Percentiles rank a stretch among this genome's conserved stretches.
These are phyloP conservation scores for Cosmia pyralina DNA, from an alignment of 2,888 invertebrate genomes.

Conservation along the genomic window DNA sequence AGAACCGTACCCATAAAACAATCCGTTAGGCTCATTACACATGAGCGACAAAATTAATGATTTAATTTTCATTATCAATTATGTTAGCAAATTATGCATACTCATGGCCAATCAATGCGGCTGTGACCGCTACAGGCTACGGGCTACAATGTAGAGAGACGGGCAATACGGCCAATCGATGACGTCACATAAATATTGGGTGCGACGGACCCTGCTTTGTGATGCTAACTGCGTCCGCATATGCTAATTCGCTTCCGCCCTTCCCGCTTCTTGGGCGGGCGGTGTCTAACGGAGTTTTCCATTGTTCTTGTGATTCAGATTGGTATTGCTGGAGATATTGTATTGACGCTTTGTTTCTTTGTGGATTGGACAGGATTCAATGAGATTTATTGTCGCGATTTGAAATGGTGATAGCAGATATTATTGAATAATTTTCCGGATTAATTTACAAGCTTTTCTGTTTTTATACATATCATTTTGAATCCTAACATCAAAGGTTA, in stretches of 20 bases:
- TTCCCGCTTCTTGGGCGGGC: constrained; percentile 73
- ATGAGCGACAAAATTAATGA: constrained; percentile 34
- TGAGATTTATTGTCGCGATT: constrained; percentile 30
- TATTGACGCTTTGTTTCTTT: constrained; percentile 50
- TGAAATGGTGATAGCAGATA: constrained; percentile 1
- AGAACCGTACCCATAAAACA: constrained; percentile 47
- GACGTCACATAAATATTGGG: constrained; percentile 80
- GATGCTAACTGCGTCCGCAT: constrained; percentile 80
- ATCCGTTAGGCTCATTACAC: constrained; percentile 38
- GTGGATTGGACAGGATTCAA: constrained; percentile 11
- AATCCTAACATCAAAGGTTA: background rate
- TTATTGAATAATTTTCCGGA: constrained; percentile 12
- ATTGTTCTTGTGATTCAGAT: constrained; percentile 57
- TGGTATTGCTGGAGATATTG: constrained; percentile 50
- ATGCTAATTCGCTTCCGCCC: constrained; percentile 81
- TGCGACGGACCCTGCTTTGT: constrained; percentile 74
- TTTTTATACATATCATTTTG: background rate
- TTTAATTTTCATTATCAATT: constrained; percentile 56
- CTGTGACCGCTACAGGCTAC: constrained; percentile 48
- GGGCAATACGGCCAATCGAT: constrained; percentile 69
- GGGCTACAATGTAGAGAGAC: constrained; percentile 54
- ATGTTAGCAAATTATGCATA: constrained; percentile 57
- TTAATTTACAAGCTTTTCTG: background rate
- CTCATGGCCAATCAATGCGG: constrained; percentile 60
- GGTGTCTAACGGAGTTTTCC: constrained; percentile 57